Percentiles rank a stretch among this genome's conserved stretches.
These are phyloP conservation scores for Drosophila littoralis DNA, from an alignment of 1,140 invertebrate genomes.

Conservation along the genomic window DNA sequence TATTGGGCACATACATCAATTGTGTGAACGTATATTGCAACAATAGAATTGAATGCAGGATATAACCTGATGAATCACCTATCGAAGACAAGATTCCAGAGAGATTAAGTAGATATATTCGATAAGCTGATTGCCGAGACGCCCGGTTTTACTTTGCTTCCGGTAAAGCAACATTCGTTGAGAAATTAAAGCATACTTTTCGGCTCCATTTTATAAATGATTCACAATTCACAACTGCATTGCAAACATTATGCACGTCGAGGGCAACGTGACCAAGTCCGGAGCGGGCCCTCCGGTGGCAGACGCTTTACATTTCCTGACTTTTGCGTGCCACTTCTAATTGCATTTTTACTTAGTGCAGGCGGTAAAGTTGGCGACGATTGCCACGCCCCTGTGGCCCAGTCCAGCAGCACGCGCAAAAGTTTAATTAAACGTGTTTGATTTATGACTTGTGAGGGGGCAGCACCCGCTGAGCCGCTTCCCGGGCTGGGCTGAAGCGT, in stretches of 20 bases:
- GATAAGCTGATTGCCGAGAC: no score
- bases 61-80: no score
- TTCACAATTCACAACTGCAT: conserved; percentile 15
- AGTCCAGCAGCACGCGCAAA: conserved; percentile 42
- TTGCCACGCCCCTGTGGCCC: conserved; percentile 7
- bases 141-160: no score
- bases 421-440: conserved; percentile 82
- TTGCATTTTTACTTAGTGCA: conserved; percentile 79
- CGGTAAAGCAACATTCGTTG: neutral
- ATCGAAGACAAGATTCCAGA: no score
- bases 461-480: conserved; percentile 8
- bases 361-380: conserved; percentile 53
- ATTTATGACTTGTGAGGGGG: conserved; percentile 69
- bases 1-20: no score
- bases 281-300: neutral
- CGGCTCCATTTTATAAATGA: conserved; percentile 26
- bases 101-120: no score
- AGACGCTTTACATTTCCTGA: conserved; percentile 52
- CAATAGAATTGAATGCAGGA: no score
- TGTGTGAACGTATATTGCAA: no score
- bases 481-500: no score
- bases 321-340: conserved; percentile 60
- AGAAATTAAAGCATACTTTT: conserved; percentile 12
- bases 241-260: conserved; percentile 63
- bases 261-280: conserved; percentile 40